Evolutionary conservation across 2,113 vertebrate genomes (phyloP).

Genomic region (Dipodomys ordii): DNA sequence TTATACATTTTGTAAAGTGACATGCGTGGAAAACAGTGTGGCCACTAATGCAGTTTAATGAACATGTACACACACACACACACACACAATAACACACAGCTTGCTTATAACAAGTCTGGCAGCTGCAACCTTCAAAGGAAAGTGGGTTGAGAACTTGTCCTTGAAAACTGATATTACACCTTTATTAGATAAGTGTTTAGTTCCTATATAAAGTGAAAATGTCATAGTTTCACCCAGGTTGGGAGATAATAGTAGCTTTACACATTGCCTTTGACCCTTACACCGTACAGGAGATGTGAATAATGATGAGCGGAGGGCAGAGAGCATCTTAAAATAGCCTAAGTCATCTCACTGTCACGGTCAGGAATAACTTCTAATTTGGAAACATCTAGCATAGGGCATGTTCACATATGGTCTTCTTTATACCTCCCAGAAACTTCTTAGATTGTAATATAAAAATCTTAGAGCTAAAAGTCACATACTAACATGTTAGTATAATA

Average conservation of each 20-base stretch:
- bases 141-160: slow-evolving; percentile 21
- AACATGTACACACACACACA: background rate
- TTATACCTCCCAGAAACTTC: slow-evolving; percentile 1
- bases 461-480: background rate
- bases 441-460: slow-evolving; percentile 15
- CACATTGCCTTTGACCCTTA: slow-evolving; percentile 9
- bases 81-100: background rate
- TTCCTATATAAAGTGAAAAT: slow-evolving; percentile 68
- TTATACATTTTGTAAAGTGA: background rate
- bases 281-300: slow-evolving; percentile 3
- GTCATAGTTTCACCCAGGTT: slow-evolving; percentile 59
- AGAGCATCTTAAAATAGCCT: slow-evolving; percentile 69
- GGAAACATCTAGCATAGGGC: slow-evolving; percentile 40
- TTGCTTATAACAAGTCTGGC: slow-evolving; percentile 33
- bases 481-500: background rate
- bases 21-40: background rate
- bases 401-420: slow-evolving; percentile 27
- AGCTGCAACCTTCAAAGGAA: slow-evolving; percentile 54
- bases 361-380: slow-evolving; percentile 56
- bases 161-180: slow-evolving; percentile 38
- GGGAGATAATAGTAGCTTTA: slow-evolving; percentile 44
- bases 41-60: background rate
- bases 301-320: slow-evolving; percentile 43
- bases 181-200: slow-evolving; percentile 52
- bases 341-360: slow-evolving; percentile 1